phyloP scores from a whole-genome alignment of 2,113 vertebrate species.

The Mastomys coucha region DNA sequence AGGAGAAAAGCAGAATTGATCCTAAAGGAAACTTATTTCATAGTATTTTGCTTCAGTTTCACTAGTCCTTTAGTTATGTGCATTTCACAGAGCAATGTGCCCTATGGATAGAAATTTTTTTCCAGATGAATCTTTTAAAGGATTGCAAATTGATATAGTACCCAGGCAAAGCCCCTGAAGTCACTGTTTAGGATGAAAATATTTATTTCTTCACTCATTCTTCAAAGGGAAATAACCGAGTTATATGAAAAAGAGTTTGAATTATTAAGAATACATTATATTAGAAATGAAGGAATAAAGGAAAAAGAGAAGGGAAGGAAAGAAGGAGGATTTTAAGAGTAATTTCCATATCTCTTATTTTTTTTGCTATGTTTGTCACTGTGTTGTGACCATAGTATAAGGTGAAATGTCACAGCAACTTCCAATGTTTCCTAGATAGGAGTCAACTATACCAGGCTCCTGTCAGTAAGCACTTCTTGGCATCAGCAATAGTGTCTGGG shows the following conservation, averaged over 20 bases:
- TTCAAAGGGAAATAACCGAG: slow-evolving; percentile 2
- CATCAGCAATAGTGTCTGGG: no score
- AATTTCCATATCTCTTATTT: background rate
- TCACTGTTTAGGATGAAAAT: background rate
- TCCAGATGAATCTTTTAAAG: slow-evolving; percentile 20
- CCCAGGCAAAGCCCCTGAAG: background rate
- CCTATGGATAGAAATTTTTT: slow-evolving; percentile 28
- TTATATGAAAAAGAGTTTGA: background rate
- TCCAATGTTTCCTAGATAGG: background rate
- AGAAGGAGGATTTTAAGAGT: background rate
- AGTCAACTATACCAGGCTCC: no score
- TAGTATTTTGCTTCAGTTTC: slow-evolving; percentile 24
- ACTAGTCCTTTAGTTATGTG: background rate
- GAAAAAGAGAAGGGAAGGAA: background rate
- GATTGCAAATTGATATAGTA: background rate
- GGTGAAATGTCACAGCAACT: background rate
- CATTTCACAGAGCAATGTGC: background rate
- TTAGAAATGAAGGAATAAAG: slow-evolving; percentile 6
- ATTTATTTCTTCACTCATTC: background rate
- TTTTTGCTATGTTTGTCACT: background rate
- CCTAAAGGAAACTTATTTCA: slow-evolving; percentile 35
- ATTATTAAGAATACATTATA: background rate
- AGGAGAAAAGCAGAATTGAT: slow-evolving; percentile 31
- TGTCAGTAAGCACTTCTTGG: no score
- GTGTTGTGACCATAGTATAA: background rate